Base-by-base conservation (phyloP, 1,140 invertebrate species). In the Drosophila kikkawai region DNA sequence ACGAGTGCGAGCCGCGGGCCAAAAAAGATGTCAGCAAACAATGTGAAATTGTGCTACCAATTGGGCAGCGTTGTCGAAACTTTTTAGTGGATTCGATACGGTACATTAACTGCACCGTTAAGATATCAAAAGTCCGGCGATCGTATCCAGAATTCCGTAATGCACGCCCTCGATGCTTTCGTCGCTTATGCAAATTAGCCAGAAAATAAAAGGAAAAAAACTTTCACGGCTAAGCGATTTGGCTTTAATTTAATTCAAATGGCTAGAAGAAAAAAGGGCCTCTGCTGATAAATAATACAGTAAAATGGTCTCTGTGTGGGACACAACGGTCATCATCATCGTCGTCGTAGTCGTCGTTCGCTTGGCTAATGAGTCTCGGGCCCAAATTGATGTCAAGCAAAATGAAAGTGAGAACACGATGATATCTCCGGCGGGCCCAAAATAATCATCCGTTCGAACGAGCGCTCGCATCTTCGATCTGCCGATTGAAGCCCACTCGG, bases 21-120 rank as follows among this genome's bases (percentile, higher is more conserved):
- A 61, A 77, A 55, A 80, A 84, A 87, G 65, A 87, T 87, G 83
- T 87, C 68, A 71, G 84, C 73, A 88, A 77, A 73, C 68, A 87
- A 88, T 88, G 77, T 71, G 80, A 87, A 88, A 83, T 84, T 88
- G 80, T 88, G 84, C 77, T 87, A 83, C 83, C 83, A 76, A 86
- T 80, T 83, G 57, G 58, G 51, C 67, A 34, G 67, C 55, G 70
- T 15, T 55, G 58, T 69, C 82, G 71, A 70, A 78, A 73, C 53
- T 53, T 63, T 57, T 75, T 22, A n/a, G 36, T 29, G 63, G 48
- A 65, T 82, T 66, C 65, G 66, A 37, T 58, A 80, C 80, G 76
- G 83, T 80, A 83, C 84, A 78, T 88, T 78, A 75, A 53, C 55
- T 50, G 53, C 57, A 74, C 83, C 73, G 80, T 87, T 87, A 80